Percentiles rank a stretch among this genome's conserved stretches.
Conservation (phyloP, 2,888 invertebrate species). For the Lumbricus terrestris region DNA sequence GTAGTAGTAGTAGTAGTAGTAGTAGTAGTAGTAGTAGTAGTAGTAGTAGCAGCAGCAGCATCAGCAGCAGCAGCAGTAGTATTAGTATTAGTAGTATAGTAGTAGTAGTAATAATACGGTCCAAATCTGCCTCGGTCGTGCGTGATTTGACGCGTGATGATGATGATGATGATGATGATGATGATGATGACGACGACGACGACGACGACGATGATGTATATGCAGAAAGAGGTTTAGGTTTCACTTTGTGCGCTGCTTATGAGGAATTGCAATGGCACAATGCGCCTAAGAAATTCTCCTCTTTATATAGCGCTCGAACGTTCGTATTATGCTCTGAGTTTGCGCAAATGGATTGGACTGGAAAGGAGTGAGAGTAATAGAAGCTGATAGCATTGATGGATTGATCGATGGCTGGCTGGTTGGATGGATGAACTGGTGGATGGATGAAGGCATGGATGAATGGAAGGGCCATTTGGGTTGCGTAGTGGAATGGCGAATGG, state of each 20-base stretch:
- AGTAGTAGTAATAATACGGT: no score
- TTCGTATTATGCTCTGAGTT: neutral
- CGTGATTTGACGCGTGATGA: neutral
- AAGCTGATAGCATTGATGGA: neutral
- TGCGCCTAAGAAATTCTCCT: neutral
- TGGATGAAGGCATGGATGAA: neutral
- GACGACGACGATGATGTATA: neutral
- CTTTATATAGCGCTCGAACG: neutral
- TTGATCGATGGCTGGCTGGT: neutral
- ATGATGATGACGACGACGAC: neutral
- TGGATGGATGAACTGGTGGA: neutral
- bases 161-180: neutral
- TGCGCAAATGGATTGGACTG: neutral
- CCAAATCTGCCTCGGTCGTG: no score
- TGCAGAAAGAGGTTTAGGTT: neutral
- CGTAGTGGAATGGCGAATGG: neutral
- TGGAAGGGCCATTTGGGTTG: neutral
- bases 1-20: no score
- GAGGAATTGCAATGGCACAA: neutral
- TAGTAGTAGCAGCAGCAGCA: no score
- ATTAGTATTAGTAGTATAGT: no score
- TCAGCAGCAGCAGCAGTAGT: no score
- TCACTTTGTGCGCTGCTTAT: neutral
- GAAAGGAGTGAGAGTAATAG: neutral
- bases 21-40: no score